Base-by-base conservation (phyloP, 2,888 invertebrate species). In the Xestia ashworthii region DNA sequence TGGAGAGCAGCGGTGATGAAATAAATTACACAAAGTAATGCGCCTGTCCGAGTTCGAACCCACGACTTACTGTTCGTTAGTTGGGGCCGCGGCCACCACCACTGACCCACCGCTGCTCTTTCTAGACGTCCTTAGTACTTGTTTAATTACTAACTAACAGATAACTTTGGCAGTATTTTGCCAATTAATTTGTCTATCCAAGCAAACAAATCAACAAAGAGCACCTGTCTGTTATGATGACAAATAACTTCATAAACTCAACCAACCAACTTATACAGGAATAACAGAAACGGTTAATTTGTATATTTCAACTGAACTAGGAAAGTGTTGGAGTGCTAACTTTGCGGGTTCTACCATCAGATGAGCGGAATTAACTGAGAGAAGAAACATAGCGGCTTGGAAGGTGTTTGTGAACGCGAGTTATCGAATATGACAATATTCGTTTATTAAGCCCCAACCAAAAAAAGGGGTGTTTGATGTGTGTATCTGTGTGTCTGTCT, bases 321-420 rank as follows among this genome's bases (percentile, higher is more conserved):
- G 65, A 62, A 79, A 87, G 76, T 68, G 62, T 79, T 68, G 55
- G 71, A 65, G 68, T 32, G 65, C 46, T 70, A 85, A 87, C 81
- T 87, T 79, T n/a, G 46, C 5, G 58, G 50, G n/a, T n/a, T n/a
- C n/a, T n/a, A n/a, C 81, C 74, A 76, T 86, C 79, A 78, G 67
- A 80, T 46, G 79, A 83, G 76, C 83, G 67, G 74, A 82, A 83
- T 83, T 83, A 68, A 86, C 72, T 85, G 73, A 74, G 14, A 19
- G 16, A 2, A 60, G 5, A 84, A 84, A 85, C 69, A 81, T 66
- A 72, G 6, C 55, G 84, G 32, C 1, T 8, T 5, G 12, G 0
- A 44, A n/a, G 19, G 0, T 9, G 55, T 58, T 16, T 60, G 5
- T 9, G 8, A 5, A 19, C 48, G 72, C 22, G 22, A 58, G 14